Evolutionary conservation across 2,888 invertebrate species (phyloP).

Genomic region (Thyatira batis): DNA sequence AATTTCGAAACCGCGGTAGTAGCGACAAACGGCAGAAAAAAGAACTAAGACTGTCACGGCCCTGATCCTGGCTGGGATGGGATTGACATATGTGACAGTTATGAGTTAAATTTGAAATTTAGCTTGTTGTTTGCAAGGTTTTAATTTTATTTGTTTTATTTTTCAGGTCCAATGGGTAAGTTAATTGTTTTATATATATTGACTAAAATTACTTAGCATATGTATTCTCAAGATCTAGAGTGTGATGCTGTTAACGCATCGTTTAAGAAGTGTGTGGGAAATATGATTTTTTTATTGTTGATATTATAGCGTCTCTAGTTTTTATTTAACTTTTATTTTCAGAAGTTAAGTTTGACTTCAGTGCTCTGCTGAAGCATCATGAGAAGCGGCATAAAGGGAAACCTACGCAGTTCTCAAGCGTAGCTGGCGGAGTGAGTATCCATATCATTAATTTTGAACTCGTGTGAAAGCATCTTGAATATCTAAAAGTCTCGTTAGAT

Average conservation of each 20-base stretch:
- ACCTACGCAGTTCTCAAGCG: slow-evolving; percentile 60
- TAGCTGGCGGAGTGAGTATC: slow-evolving; percentile 62
- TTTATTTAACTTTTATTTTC: slow-evolving; percentile 36
- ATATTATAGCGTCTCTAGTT: not conserved
- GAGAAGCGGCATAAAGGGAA: slow-evolving; percentile 64
- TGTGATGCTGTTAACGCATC: no score
- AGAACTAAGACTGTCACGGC: no score
- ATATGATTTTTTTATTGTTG: not conserved
- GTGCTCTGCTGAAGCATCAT: slow-evolving; percentile 54
- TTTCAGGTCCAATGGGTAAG: slow-evolving; percentile 63
- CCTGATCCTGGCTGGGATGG: no score
- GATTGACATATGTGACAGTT: slow-evolving; percentile 31
- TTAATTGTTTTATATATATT: slow-evolving; percentile 6
- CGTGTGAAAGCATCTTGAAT: no score
- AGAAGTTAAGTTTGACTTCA: slow-evolving; percentile 66
- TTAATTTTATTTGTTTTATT: slow-evolving; percentile 29
- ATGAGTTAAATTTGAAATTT: slow-evolving; percentile 28
- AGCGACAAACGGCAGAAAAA: no score
- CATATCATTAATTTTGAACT: slow-evolving; percentile 2
- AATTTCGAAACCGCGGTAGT: no score
- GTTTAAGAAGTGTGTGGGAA: not conserved
- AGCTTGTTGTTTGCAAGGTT: slow-evolving; percentile 16
- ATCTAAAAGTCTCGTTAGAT: no score
- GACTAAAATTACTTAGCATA: not conserved
- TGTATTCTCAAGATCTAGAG: not conserved